Evolutionary conservation across 1,140 invertebrate genomes (phyloP).

Genomic region (Dolichoris vasculosae): DNA sequence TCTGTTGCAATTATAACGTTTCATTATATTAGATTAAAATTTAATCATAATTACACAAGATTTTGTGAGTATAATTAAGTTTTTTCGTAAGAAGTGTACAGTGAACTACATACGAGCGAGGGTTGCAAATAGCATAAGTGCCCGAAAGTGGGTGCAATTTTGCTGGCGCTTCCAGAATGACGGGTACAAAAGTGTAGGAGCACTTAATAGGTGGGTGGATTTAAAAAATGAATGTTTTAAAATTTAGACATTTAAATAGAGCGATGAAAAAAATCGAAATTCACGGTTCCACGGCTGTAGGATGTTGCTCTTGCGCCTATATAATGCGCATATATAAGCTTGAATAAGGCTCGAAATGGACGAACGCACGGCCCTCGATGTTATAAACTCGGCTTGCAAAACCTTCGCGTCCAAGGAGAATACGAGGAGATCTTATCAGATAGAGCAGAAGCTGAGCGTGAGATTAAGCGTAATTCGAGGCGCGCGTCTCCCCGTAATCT

Average conservation of each 20-base stretch:
- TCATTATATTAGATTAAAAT: neutral
- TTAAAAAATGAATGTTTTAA: neutral
- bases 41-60: neutral
- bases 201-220: neutral
- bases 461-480: constrained; percentile 52
- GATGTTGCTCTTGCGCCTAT: neutral
- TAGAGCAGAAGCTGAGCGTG: constrained; percentile 47
- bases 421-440: constrained; percentile 34
- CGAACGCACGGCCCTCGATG: neutral
- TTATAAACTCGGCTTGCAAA: no score
- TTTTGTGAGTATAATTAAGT: constrained; percentile 1
- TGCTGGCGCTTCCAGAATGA: neutral
- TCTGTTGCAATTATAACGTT: neutral
- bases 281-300: no score
- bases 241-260: neutral
- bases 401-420: no score
- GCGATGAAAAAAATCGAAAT: neutral
- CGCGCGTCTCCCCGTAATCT: constrained; percentile 38
- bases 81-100: neutral
- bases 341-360: neutral
- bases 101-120: neutral
- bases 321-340: neutral
- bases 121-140: neutral
- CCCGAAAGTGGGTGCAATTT: neutral
- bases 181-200: neutral